Conservation (phyloP, 1,140 invertebrate species). For the Ceratina calcarata region DNA sequence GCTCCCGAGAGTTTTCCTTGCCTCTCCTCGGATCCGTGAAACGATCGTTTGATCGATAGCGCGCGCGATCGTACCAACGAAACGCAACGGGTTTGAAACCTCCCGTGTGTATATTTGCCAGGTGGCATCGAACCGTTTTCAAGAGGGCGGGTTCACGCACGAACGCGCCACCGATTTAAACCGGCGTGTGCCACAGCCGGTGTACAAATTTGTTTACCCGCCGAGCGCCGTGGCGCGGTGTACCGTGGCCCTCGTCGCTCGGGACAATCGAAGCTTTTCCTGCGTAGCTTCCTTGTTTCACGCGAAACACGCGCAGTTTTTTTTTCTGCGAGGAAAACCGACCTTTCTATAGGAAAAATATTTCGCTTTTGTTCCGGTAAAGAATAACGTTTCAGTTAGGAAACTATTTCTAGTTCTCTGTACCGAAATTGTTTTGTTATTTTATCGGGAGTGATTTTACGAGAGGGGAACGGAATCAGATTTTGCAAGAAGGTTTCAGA, state of each 20-base stretch:
- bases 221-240: background rate
- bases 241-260: background rate
- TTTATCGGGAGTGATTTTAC: too few species aligned
- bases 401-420: too few species aligned
- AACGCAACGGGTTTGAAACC: background rate
- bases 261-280: constrained; percentile 18
- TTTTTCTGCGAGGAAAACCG: background rate
- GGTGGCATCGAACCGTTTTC: constrained; percentile 11
- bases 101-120: background rate
- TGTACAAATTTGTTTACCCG: constrained; percentile 38
- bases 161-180: constrained; percentile 22
- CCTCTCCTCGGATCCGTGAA: constrained; percentile 7
- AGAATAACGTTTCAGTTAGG: background rate
- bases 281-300: background rate
- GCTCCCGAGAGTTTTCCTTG: constrained; percentile 28
- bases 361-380: background rate
- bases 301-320: background rate
- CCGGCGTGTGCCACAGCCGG: background rate
- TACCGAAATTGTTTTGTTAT: too few species aligned
- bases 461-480: too few species aligned
- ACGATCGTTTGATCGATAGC: constrained; percentile 49
- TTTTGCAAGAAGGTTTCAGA: background rate
- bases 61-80: constrained; percentile 6
- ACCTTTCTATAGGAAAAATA: background rate
- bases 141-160: constrained; percentile 23